Evolutionary conservation across 2,113 vertebrate genomes (phyloP).

Genomic region (Sterrhoptilus dennistouni): DNA sequence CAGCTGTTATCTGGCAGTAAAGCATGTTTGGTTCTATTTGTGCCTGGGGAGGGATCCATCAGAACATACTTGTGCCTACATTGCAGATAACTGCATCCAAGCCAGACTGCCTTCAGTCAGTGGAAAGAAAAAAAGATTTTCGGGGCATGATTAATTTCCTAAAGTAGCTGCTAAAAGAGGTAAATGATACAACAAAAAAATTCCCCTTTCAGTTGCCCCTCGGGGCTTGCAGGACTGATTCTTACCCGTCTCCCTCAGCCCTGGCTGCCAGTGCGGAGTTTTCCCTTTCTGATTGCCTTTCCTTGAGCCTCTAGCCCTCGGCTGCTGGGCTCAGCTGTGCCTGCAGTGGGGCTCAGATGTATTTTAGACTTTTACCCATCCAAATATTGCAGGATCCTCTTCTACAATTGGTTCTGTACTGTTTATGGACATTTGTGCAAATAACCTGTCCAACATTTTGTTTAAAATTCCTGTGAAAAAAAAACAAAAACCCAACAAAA

Average conservation of each 20-base stretch:
- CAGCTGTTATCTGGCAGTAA: background rate
- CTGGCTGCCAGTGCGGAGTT: fast-evolving
- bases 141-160: background rate
- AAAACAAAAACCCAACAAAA: no score
- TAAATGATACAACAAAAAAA: background rate
- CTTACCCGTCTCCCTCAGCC: background rate
- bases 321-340: fast-evolving
- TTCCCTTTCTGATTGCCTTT: background rate
- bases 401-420: background rate
- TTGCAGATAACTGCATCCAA: background rate
- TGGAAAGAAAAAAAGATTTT: background rate
- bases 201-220: background rate
- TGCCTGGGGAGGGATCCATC: background rate
- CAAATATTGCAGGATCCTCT: background rate
- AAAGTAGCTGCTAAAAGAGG: background rate
- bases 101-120: background rate
- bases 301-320: fast-evolving
- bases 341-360: fast-evolving
- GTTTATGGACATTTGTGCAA: background rate
- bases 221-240: fast-evolving
- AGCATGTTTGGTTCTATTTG: background rate
- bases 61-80: background rate
- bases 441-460: fast-evolving
- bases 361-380: background rate
- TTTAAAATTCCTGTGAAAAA: background rate